Evolutionary conservation across 2,888 invertebrate genomes (phyloP), one percentile per base, ranked within the genome.

Genomic region (Drosophila bunnanda): DNA sequence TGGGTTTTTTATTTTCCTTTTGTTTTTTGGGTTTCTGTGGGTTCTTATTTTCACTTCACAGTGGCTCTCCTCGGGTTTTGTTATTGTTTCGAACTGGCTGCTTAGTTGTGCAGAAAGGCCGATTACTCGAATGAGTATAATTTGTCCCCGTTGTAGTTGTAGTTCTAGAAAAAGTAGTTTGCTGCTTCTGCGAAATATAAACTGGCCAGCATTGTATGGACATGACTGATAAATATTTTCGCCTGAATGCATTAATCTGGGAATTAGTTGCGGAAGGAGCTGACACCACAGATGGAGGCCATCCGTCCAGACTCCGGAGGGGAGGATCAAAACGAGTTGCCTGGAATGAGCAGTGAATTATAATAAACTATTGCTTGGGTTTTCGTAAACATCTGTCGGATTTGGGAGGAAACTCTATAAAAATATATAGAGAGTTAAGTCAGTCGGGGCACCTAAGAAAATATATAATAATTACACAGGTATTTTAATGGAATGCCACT

Each of bases 81-180:
- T 54, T 59, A 69, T 76, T 68, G 69, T 70, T 64, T 44, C 38
- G 58, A 68, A 52, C 68, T 59, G 76, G 57, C 66, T 82, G 82
- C 66, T 79, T 82, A 88, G 80, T 76, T 82, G 88, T 74, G 88
- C 82, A 85, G 82, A 82, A 82, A 75, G 79, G 54, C 78, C 77
- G 86, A 85, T 82, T 79, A 54, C 68, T 77, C 70, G 69, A 56
- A 67, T 68, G 62, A 75, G 75, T 55, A 59, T 75, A 58, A 50
- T 59, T 66, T 59, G 67, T 74, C 55, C 50, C 46, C 25, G 34
- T 41, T 58, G 36, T 17, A 48, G 30, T 43, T 41, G 41, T 25
- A 38, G 39, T 39, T 36, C 59, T 66, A 61, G 65, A 67, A 62
- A 67, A 62, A 32, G 65, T 67, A 56, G 55, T 36, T 38, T 38